Percentiles rank a stretch among this genome's conserved stretches.
phyloP scores from a whole-genome alignment of 2,888 invertebrate genomes.

The Koerneria pararmatus region DNA sequence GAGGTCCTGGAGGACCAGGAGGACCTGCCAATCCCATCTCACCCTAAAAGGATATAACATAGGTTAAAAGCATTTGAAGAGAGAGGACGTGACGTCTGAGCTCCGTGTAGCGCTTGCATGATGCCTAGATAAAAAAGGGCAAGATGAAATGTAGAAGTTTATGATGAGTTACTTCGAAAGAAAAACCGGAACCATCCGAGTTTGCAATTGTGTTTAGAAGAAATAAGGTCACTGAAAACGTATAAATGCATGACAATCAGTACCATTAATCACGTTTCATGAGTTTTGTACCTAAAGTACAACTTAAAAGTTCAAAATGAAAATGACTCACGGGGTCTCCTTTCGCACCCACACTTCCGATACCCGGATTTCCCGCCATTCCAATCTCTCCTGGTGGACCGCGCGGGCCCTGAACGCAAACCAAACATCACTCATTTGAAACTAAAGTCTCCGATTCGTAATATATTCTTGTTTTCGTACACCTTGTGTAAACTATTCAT shows the following conservation, averaged over 20 bases:
- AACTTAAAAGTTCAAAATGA: not conserved
- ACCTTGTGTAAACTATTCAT: too few species aligned
- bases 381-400: conserved; percentile 61
- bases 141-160: too few species aligned
- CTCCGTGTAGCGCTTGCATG: too few species aligned
- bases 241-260: too few species aligned
- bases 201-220: too few species aligned
- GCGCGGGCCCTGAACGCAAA: conserved; percentile 55
- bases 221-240: not conserved
- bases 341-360: conserved; percentile 60
- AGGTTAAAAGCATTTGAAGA: not conserved
- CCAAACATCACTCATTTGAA: too few species aligned
- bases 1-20: conserved; percentile 62
- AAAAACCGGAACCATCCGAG: too few species aligned
- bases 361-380: conserved; percentile 58
- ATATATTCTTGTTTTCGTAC: too few species aligned
- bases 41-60: conserved; percentile 45
- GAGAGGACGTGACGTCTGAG: not conserved
- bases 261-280: too few species aligned
- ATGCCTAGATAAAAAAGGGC: too few species aligned
- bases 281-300: not conserved
- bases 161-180: too few species aligned
- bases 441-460: too few species aligned
- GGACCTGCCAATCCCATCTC: conserved; percentile 53
- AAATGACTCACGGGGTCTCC: conserved; percentile 60